Evolutionary conservation across 2,113 vertebrate species (phyloP), one percentile per base, ranked within the genome.

Genomic region (Natator depressus): DNA sequence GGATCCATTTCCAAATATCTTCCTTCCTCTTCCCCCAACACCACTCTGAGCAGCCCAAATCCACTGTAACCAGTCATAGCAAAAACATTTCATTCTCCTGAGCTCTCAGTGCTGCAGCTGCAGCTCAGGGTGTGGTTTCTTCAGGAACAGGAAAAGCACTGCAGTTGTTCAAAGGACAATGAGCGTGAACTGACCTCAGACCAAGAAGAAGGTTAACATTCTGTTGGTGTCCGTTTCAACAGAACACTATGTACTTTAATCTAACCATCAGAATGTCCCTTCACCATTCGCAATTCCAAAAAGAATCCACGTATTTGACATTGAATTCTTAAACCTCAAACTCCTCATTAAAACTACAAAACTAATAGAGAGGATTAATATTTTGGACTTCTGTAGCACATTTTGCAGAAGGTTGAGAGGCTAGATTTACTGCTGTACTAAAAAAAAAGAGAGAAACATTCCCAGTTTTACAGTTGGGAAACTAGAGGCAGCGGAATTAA

Each of bases 91-190:
- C 92, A 91, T 92, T 95, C 92, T 89, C 79, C 54, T 69, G 69
- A 89, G 88, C 10, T 90, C 57, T 89, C 89, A 96, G 9, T 0
- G 1, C 62, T 1, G 6, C 82, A 86, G 94, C 81, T 55, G 79
- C 31, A 38, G 11, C 35, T 53, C 89, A 93, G 96, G 97, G 96
- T 94, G 96, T 95, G 97, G 94, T 91, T 94, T 85, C 91, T 97
- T 80, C 90, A 93, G 93, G 91, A 97, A 96, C 72, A 82, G 93
- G 89, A 96, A 95, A 94, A 93, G 84, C 90, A 80, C 10, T 38
- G 91, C 90, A 96, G 0, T 87, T 94, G 89, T 94, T 96, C 93
- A 82, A 55, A 95, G 89, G 93, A 95, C 94, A 94, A 95, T 35
- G 84, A 80, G 59, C 69, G 46, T 1, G 3, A 82, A 87, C 19